phyloP scores from a whole-genome alignment of 2,113 vertebrate species.

The Boulengeromyrus knoepffleri region DNA sequence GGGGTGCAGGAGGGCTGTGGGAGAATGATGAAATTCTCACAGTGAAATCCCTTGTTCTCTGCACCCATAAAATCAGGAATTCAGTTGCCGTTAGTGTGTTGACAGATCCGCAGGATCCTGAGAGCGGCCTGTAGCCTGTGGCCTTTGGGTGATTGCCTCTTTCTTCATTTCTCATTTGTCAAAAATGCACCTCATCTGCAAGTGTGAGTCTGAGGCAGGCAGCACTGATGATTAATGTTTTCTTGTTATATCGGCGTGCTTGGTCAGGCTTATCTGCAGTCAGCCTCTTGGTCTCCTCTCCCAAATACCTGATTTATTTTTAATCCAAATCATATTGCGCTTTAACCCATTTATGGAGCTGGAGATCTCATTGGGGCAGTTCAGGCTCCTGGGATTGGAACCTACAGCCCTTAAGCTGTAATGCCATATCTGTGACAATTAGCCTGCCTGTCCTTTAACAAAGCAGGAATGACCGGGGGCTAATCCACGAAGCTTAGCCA shows the following conservation, averaged over 20 bases:
- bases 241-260: background rate
- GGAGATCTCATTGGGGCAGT: background rate
- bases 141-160: background rate
- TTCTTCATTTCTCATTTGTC: background rate
- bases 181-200: background rate
- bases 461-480: background rate
- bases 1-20: background rate
- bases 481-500: background rate
- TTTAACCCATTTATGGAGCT: background rate
- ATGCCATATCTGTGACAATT: background rate
- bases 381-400: background rate
- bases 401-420: background rate
- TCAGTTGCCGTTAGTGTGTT: background rate
- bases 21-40: background rate
- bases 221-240: background rate
- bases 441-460: background rate
- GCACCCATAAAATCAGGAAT: constrained; percentile 1
- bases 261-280: background rate
- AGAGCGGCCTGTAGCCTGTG: background rate
- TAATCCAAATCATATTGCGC: background rate
- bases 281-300: background rate
- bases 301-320: background rate
- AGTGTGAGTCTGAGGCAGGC: background rate
- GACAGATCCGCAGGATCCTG: background rate
- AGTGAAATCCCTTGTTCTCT: background rate